Base-by-base conservation (phyloP, 2,113 vertebrate genomes). In the Cacatua alba region DNA sequence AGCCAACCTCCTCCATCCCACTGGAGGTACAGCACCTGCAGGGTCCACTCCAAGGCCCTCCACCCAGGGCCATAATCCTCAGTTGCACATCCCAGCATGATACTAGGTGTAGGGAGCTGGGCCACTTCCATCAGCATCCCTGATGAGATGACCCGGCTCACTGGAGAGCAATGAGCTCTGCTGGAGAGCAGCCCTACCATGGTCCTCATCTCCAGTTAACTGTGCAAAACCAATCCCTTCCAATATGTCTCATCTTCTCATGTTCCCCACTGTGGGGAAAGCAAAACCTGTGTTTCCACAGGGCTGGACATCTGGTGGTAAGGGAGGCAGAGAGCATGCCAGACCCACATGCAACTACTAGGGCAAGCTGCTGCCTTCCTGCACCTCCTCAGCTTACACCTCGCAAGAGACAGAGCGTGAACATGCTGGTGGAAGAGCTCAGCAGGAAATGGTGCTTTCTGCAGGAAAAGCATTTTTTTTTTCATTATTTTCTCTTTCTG, bases 401-500 rank as follows among this genome's bases (percentile, higher is more conserved):
- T 96, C 86, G 77, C 90, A 70, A 79, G 91, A 72, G 87, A 76
- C 78, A 64, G 20, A 31, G 79, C 2, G 3, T 84, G 89, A 94
- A 49, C 5, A 0, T 6, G 7, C 57, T 49, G 62, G 70, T 84
- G 70, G 62, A 78, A 91, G 63, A 85, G 25, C 75, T 87, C n/a
- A 1, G 49, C 64, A 88, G 72, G 90, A 92, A 94, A 92, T 0
- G 44, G 83, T 74, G 72, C 48, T 94, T 95, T 93, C 96, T 93
- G 82, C 88, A 92, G 90, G 83, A 95, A 94, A 95, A 93, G 49
- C 74, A 6, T 82, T 82, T 90, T 85, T 55, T 4, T 24, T 74
- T 87, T 83, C 64, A 75, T 78, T 71, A 67, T 83, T 86, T 92
- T 96, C 44, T 94, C 49, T 81, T 94, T 92, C 75, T 95, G 31